Base-by-base conservation (phyloP, 2,888 invertebrate genomes). In the Dione vanillae region DNA sequence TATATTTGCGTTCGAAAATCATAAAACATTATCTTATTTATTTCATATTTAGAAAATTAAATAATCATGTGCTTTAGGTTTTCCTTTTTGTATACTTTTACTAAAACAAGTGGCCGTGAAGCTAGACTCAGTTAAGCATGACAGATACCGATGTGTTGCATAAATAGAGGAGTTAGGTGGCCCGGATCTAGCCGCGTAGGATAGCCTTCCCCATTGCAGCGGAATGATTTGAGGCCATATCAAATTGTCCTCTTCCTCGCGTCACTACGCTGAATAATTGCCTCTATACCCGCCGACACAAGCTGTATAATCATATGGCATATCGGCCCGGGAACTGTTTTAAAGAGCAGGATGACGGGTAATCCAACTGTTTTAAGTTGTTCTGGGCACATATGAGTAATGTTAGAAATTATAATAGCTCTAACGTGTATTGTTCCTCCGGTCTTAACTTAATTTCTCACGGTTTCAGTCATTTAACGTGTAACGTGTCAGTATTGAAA, bases 241-340 rank as follows among this genome's bases (percentile, higher is more conserved):
- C 88, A 92, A 93, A 92, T 92, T 91, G 92, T 83, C 77, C 84
- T 84, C 92, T 90, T 93, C 93, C 92, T 91, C 86, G 79, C 87
- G 75, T 74, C 74, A 76, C 76, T 80, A 79, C 81, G 80, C 71
- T 73, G 82, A 78, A 90, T 88, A 87, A 86, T 85, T 87, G 83
- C 82, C 83, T 85, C 79, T 91, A 89, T 87, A 78, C 78, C 80
- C 81, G 80, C 78, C 75, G 73, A 73, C 71, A 84, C 84, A 92
- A 85, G 87, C 81, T 80, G 80, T 78, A 79, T 83, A 86, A 86
- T 87, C 79, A 80, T 76, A 71, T 83, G 83, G 75, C 77, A 76
- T 69, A 71, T 74, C 78, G 72, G 75, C 84, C 79, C 85, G 79
- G 78, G 78, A 78, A 77, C 77, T 74, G 70, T 77, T 78, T 75